These are phyloP conservation scores for Beris morrisii DNA, from an alignment of 2,888 invertebrate species.

Conservation along the genomic window DNA sequence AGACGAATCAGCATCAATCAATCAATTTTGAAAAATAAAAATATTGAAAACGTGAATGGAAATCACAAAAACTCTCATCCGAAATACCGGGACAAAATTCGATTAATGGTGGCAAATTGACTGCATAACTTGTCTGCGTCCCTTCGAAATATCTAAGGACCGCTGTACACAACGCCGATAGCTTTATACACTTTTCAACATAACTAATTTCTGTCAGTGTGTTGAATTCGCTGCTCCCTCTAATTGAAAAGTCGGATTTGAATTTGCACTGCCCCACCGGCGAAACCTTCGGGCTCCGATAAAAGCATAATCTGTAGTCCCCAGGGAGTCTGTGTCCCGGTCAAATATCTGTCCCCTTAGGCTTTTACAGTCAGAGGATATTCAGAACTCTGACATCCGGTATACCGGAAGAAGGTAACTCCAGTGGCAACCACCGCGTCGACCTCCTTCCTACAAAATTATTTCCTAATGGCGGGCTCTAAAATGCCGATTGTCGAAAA, in stretches of 20 bases:
- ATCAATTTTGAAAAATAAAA: too few species aligned
- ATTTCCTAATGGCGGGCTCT: conserved; percentile 15
- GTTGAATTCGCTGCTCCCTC: conserved; percentile 3
- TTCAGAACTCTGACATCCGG: conserved; percentile 15
- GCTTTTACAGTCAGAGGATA: conserved; percentile 8
- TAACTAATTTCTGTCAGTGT: conserved; percentile 23
- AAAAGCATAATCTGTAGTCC: neutral
- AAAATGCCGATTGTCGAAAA: neutral
- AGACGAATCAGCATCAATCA: too few species aligned
- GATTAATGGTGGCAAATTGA: conserved; percentile 30
- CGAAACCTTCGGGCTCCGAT: neutral
- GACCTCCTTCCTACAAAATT: conserved; percentile 5
- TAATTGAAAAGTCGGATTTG: conserved; percentile 31
- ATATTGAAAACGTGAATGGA: conserved; percentile 1
- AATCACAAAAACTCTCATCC: neutral
- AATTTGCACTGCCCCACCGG: conserved; percentile 16
- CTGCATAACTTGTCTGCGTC: conserved; percentile 15
- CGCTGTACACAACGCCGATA: neutral
- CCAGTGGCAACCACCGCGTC: conserved; percentile 8
- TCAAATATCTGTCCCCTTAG: neutral
- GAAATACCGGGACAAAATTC: conserved; percentile 23
- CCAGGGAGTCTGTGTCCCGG: conserved; percentile 14
- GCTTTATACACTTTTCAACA: conserved; percentile 1
- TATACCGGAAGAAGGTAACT: conserved; percentile 11
- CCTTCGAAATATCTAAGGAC: neutral